Base-by-base conservation (phyloP, 2,888 invertebrate species). In the Perithous albicinctus region DNA sequence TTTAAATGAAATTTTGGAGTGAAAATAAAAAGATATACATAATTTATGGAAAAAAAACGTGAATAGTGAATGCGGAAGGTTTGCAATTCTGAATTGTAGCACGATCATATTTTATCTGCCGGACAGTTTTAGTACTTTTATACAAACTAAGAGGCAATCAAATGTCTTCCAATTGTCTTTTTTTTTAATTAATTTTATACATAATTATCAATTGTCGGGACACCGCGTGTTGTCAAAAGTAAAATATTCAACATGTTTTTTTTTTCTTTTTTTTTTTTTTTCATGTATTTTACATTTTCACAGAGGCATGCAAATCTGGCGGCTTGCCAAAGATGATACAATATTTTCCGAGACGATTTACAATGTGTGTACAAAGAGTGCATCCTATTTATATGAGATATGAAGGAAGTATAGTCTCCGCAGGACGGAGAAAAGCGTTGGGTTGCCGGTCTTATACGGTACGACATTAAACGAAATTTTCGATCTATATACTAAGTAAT, bases 261-360 rank as follows among this genome's bases (percentile, higher is more conserved):
- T n/a, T n/a, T n/a, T n/a, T n/a, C 1, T 48, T 48, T 2, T 20
- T 6, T 2, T 20, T 7, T 18, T 20, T 20, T 48, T 20, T 48
- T 48, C 8, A 20, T 20, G 48, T 48, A 8, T 48, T 46, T 48
- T 18, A 18, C 18, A 48, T 48, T 20, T 18, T 48, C 48, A 48
- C 48, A 48, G 48, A 20, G 48, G 7, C 20, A 48, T 18, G 48
- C 20, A 8, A 20, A 48, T 48, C 48, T n/a, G n/a, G n/a, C 7
- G 20, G 8, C 41, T 48, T 20, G 7, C 48, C 20, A 48, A 48
- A 48, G 48, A 48, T 20, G n/a, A n/a, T n/a, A 48, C 20, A 0
- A 18, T 48, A 48, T 48, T 48, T 48, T 48, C 48, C 18, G 48
- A 48, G 48, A 48, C 48, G 48, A 48, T 48, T 48, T 48, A 48